These are phyloP conservation scores for Listronotus bonariensis DNA, from an alignment of 1,140 invertebrate genomes.

Conservation along the genomic window DNA sequence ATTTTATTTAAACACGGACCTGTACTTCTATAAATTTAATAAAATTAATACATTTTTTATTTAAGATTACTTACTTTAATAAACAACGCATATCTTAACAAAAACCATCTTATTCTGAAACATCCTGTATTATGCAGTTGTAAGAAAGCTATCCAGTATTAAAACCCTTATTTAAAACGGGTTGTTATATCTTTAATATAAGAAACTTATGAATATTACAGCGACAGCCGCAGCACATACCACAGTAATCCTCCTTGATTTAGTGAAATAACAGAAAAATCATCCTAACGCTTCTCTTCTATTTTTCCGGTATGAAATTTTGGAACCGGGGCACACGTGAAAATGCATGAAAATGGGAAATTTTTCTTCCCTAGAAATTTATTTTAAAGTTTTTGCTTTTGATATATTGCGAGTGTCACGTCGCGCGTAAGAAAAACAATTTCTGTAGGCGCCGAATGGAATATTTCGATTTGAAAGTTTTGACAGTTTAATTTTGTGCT, in stretches of 20 bases:
- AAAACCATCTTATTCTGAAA: too few relatives aligned
- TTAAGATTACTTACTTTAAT: too few relatives aligned
- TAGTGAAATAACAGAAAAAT: conserved; percentile 6
- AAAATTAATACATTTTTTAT: too few relatives aligned
- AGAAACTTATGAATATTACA: too few relatives aligned
- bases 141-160: too few relatives aligned
- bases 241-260: conserved; percentile 4
- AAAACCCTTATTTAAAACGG: too few relatives aligned
- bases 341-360: conserved; percentile 4
- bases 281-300: background rate
- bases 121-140: too few relatives aligned
- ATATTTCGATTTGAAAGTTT: conserved; percentile 1
- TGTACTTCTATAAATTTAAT: too few relatives aligned
- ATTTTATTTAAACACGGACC: too few relatives aligned
- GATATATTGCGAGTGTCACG: conserved; percentile 12
- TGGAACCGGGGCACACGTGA: background rate
- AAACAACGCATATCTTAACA: too few relatives aligned
- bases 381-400: conserved; percentile 1
- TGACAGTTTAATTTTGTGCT: too few relatives aligned
- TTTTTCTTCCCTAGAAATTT: background rate
- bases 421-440: conserved; percentile 7
- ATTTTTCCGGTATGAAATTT: conserved; percentile 9
- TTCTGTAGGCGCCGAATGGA: conserved; percentile 8
- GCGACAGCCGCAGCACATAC: background rate
- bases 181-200: too few relatives aligned